phyloP scores from a whole-genome alignment of 2,888 invertebrate species.

The Pilophorus perplexus region DNA sequence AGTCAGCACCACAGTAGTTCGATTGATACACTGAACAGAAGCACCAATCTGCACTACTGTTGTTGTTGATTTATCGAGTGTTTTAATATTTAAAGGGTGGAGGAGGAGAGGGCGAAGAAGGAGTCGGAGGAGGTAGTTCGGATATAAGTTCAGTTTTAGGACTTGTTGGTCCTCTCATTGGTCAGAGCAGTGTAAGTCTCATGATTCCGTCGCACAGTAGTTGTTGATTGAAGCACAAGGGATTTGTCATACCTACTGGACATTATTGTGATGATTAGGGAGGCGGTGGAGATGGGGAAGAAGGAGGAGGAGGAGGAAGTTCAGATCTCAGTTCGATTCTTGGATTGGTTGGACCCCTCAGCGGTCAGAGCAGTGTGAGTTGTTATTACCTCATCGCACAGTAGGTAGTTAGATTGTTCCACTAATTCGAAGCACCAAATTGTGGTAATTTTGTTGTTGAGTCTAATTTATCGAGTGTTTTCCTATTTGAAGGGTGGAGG shows the following conservation, averaged over 20 bases:
- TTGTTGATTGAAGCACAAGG: no score
- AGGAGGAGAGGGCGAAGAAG: conserved; percentile 30
- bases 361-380: conserved; percentile 46
- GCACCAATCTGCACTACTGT: no score
- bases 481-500: conserved; percentile 15
- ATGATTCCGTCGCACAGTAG: no score
- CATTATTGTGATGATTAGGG: no score
- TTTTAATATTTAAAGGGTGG: conserved; percentile 5
- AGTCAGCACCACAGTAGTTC: no score
- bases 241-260: no score
- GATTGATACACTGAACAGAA: no score
- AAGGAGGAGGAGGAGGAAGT: conserved; percentile 37
- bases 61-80: no score
- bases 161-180: conserved; percentile 21
- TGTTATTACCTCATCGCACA: background rate
- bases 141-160: conserved; percentile 18
- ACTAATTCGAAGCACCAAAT: conserved; percentile 26
- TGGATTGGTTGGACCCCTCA: conserved; percentile 47
- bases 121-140: conserved; percentile 24
- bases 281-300: conserved; percentile 42
- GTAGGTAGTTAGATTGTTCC: conserved; percentile 41
- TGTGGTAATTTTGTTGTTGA: no score
- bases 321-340: conserved; percentile 48
- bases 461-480: background rate
- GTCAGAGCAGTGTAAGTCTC: conserved; percentile 28